phyloP scores from a whole-genome alignment of 2,888 invertebrate species.

The Frankliniella intonsa region DNA sequence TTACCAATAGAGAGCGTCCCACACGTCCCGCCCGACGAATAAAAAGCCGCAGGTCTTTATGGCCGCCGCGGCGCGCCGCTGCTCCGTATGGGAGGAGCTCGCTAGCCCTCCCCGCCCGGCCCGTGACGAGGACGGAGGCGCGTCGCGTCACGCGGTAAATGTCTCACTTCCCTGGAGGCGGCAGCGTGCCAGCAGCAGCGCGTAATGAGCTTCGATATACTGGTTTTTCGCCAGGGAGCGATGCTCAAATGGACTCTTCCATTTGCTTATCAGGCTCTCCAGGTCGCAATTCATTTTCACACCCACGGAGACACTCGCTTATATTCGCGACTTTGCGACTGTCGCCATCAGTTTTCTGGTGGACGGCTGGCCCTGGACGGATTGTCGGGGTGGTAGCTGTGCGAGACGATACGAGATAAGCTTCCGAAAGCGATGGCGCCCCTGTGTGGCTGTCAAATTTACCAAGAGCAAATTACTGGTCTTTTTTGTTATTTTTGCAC shows the following conservation, averaged over 20 bases:
- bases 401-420: background rate
- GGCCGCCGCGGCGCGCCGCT: background rate
- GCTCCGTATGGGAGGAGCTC: background rate
- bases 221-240: background rate
- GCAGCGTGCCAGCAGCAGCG: background rate
- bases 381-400: background rate
- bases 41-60: slow-evolving; percentile 8
- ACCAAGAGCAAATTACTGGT: too few species aligned
- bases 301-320: background rate
- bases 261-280: background rate
- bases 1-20: background rate
- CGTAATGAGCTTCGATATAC: background rate
- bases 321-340: background rate
- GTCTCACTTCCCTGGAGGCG: background rate
- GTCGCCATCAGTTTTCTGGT: background rate
- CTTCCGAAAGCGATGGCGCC: too few species aligned
- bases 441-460: too few species aligned
- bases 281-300: background rate
- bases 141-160: background rate
- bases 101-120: background rate
- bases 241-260: background rate
- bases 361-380: background rate
- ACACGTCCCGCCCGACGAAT: background rate
- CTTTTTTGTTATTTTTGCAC: too few species aligned
- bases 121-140: background rate